Evolutionary conservation across 92 coral and sea anemone species (phyloP), one percentile per base, ranked within the genome.

Genomic region (Actinostola sp.): DNA sequence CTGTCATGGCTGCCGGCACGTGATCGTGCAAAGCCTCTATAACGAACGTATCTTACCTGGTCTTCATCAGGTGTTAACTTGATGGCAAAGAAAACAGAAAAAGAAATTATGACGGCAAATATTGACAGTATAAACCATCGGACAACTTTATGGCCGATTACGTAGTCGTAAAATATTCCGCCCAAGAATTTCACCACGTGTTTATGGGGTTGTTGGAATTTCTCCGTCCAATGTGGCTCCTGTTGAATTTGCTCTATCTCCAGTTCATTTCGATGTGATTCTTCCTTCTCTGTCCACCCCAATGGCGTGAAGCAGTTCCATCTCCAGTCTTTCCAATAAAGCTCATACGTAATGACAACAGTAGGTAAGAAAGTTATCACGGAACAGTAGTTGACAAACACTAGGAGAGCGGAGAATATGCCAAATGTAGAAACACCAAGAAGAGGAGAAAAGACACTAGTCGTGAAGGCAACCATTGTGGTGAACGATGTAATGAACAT

Each of bases 381-480:
- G 6, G 97, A 92, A 65, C 89, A 83, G 50, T 79, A 92, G 62
- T 92, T 92, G 2, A 92, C 97, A 65, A 89, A 89, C 4, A 92
- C 97, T 14, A 92, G 88, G 61, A 92, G 52, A 45, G 97, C 97
- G 30, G 97, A 92, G 35, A 92, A 92, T 26, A 90, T 92, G 23
- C 97, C 97, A 34, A 92, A 92, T 12, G 97, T 92, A 2, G 97
- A 92, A 17, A 92, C 97, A 20, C 96, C 97, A 33, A 92, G 84
- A 13, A 92, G 82, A 8, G 97, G 97, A 0, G 97, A 92, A 50
- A 92, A 90, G 17, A 90, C 94, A 52, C 97, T 92, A 26, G 97
- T 89, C 19, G 92, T 78, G 55, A 92, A 92, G 8, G 97, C 97
- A 15, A 90, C 96, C 74, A 89, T 92, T 1, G 97, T 92, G 0